These are phyloP conservation scores for Andrena trimmerana DNA, from an alignment of 2,888 invertebrate species.

Conservation along the genomic window DNA sequence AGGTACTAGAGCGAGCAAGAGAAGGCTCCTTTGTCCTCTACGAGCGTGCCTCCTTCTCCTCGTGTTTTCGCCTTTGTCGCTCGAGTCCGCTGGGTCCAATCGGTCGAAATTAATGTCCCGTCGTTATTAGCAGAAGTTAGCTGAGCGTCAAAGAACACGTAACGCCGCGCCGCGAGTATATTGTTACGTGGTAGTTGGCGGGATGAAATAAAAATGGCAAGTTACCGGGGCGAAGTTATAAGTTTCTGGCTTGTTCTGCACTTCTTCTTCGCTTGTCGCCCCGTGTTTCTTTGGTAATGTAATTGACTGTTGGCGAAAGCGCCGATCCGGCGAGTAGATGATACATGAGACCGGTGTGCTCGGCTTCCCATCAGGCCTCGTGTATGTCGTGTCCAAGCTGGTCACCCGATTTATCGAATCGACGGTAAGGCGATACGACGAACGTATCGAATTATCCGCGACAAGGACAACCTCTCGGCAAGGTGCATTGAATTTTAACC, in stretches of 20 bases:
- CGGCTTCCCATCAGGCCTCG: conserved; percentile 45
- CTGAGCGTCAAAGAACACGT: conserved; percentile 44
- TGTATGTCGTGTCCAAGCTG: conserved; percentile 33
- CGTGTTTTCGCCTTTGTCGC: conserved; percentile 51
- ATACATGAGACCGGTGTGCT: conserved; percentile 63
- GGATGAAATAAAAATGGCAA: conserved; percentile 51
- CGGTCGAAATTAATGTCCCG: conserved; percentile 82
- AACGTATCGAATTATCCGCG: conserved; percentile 55
- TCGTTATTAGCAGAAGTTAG: conserved; percentile 83
- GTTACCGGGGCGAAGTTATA: conserved; percentile 67
- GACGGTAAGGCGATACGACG: conserved; percentile 54
- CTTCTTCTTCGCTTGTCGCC: conserved; percentile 41
- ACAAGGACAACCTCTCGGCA: conserved; percentile 27
- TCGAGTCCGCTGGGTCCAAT: conserved; percentile 81
- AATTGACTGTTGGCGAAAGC: conserved; percentile 67
- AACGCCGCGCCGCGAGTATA: conserved; percentile 36
- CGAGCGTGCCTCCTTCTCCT: conserved; percentile 26
- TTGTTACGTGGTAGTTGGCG: conserved; percentile 13
- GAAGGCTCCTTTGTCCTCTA: conserved; percentile 50
- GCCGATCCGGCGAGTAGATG: conserved; percentile 62
- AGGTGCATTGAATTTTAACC: conserved; percentile 55
- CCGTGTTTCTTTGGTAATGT: conserved; percentile 77
- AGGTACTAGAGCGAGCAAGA: conserved; percentile 20
- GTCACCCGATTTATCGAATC: conserved; percentile 54
- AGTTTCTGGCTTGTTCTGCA: conserved; percentile 57